Percentiles rank a stretch among this genome's conserved stretches.
phyloP scores from a whole-genome alignment of 2,113 vertebrate genomes.

The Podiceps cristatus region DNA sequence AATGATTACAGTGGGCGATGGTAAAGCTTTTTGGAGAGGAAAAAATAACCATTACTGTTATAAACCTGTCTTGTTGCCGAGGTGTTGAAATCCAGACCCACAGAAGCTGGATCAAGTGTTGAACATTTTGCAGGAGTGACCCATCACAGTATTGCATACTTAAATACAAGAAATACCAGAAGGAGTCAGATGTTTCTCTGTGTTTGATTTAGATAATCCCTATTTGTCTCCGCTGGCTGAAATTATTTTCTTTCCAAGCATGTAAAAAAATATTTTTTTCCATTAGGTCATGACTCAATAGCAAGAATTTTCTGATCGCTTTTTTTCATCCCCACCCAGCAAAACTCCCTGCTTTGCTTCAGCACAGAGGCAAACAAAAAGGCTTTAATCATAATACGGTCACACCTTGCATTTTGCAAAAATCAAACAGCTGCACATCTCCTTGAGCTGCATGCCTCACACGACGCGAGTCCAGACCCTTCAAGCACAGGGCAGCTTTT shows the following conservation, averaged over 20 bases:
- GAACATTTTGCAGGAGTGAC: neutral
- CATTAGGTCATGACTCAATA: slow-evolving; percentile 4
- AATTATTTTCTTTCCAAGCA: slow-evolving; percentile 11
- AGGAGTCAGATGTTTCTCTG: neutral
- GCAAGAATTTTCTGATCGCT: neutral
- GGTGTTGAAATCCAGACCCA: neutral
- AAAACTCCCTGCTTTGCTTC: neutral
- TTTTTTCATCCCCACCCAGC: slow-evolving; percentile 27
- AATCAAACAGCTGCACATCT: neutral
- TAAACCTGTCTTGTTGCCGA: neutral
- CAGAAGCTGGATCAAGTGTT: neutral
- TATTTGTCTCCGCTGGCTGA: slow-evolving; percentile 5
- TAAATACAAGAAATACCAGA: neutral
- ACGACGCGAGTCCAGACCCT: neutral
- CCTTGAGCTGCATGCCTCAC: neutral
- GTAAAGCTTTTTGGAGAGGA: neutral
- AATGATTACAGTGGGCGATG: neutral
- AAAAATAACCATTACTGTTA: neutral
- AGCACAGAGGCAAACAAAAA: neutral
- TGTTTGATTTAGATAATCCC: slow-evolving; percentile 51
- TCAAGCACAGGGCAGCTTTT: neutral
- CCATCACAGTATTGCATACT: neutral
- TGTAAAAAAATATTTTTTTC: slow-evolving; percentile 38
- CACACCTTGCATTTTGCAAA: slow-evolving; percentile 1
- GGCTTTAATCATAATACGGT: neutral